These are phyloP conservation scores for Tenthredo livida DNA, from an alignment of 2,888 invertebrate genomes.

Conservation along the genomic window DNA sequence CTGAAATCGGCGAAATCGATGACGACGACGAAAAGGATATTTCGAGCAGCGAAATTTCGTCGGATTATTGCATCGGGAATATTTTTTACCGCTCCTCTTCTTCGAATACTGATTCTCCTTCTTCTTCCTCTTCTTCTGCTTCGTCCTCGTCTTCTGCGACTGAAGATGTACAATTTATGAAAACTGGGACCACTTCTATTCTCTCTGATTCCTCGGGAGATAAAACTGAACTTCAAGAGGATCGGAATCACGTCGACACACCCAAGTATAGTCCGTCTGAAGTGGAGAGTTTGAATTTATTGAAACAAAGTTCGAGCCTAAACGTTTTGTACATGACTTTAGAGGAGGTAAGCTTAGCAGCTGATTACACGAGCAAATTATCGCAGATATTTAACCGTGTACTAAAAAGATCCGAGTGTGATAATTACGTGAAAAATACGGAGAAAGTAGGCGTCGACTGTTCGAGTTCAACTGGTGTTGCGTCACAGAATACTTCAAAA, in stretches of 20 bases:
- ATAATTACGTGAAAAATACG: not conserved
- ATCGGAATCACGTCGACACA: not conserved
- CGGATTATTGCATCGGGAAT: constrained; percentile 36
- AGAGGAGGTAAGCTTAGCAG: constrained; percentile 45
- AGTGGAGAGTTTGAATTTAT: not conserved
- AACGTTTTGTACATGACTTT: constrained; percentile 46
- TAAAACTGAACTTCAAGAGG: not conserved
- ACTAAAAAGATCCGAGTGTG: constrained; percentile 28
- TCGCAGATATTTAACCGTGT: constrained; percentile 49
- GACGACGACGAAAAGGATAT: not conserved
- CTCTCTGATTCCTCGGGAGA: not conserved
- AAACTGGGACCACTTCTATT: not conserved
- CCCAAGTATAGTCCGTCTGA: not conserved
- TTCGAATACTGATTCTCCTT: not conserved
- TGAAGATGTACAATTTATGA: not conserved
- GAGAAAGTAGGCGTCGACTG: not conserved
- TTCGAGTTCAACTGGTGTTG: not conserved
- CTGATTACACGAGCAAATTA: constrained; percentile 51
- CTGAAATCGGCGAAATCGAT: not conserved
- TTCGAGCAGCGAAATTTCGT: not conserved
- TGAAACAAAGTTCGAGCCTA: not conserved
- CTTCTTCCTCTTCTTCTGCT: constrained; percentile 10
- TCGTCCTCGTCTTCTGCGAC: not conserved
- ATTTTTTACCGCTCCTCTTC: constrained; percentile 15
- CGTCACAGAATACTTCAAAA: constrained; percentile 37